Evolutionary conservation across 2,888 invertebrate species (phyloP), one percentile per base, ranked within the genome.

Genomic region (Drosophila borealis): DNA sequence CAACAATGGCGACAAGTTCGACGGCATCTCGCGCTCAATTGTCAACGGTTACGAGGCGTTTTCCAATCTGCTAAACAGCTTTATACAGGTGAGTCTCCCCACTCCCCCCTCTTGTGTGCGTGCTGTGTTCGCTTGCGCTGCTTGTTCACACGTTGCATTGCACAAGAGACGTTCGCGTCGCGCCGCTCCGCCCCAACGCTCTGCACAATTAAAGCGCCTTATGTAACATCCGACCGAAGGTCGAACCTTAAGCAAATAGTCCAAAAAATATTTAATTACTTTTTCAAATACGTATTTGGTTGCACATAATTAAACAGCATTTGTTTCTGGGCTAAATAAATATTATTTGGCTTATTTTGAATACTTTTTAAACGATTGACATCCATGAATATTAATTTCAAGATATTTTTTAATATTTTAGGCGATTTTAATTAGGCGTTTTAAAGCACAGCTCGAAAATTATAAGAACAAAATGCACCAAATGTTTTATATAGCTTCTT

Each of bases 31-130:
- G 1, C 94, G 94, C 60, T 94, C 94, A 0, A 82, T 96, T 29
- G 95, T 97, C 3, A 94, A 94, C 33, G 95, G 96, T 6, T 95
- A 95, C 63, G 95, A 95, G 80, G 94, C 94, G 4, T 90, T 96
- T 42, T 94, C 95, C 34, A 95, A 94, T 90, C 92, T 95, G 19
- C 88, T 96, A 50, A 95, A 95, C 90, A 92, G 93, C 10, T 91
- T 94, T 14, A 92, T 95, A 55, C 94, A 94, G 91, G 96, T 95
- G 90, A 93, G 93, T 87, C 94, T 9, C 3, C 13, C 9, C n/a
- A 21, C 19, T 4, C 4, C 19, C n/a, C 10, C 25, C 6, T 1
- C 51, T n/a, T 55, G 29, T 45, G 41, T 37, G 19, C 54, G 36
- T 17, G 29, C 54, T 67, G 59, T 34, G 8, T 29, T 0, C 29